Conservation (phyloP, 2,113 vertebrate genomes). For the Pao palembangensis region DNA sequence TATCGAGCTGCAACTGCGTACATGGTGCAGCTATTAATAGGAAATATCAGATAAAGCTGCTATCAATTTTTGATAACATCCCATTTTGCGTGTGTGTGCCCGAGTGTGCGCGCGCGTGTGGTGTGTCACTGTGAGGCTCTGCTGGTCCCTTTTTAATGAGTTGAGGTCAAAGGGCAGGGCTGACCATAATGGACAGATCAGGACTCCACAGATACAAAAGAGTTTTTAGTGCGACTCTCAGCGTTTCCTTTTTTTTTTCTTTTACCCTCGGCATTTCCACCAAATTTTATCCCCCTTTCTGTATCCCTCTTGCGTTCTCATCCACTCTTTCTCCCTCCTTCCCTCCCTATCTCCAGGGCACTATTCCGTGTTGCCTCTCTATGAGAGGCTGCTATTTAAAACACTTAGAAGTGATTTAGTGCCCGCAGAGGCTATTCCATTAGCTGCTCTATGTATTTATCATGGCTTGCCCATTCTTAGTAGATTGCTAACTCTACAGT, state of each 20-base stretch:
- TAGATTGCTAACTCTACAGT: conserved; percentile 63
- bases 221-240: conserved; percentile 8
- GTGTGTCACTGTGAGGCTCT: conserved; percentile 18
- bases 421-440: conserved; percentile 66
- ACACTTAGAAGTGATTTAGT: conserved; percentile 73
- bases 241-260: conserved; percentile 17
- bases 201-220: conserved; percentile 11
- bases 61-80: conserved; percentile 32
- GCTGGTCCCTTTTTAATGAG: conserved; percentile 50
- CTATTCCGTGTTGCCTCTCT: conserved; percentile 38
- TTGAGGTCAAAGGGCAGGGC: conserved; percentile 47
- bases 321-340: neutral
- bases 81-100: conserved; percentile 18
- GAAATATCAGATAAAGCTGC: conserved; percentile 24
- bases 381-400: conserved; percentile 67
- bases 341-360: conserved; percentile 36
- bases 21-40: conserved; percentile 25
- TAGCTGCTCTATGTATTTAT: conserved; percentile 69
- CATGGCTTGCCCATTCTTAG: conserved; percentile 47
- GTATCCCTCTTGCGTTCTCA: neutral
- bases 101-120: conserved; percentile 2
- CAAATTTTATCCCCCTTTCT: neutral
- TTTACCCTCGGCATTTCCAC: conserved; percentile 8
- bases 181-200: conserved; percentile 38
- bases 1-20: neutral